Conservation (phyloP, 2,797 vertebrate species). For the Orestias chungarensis region DNA sequence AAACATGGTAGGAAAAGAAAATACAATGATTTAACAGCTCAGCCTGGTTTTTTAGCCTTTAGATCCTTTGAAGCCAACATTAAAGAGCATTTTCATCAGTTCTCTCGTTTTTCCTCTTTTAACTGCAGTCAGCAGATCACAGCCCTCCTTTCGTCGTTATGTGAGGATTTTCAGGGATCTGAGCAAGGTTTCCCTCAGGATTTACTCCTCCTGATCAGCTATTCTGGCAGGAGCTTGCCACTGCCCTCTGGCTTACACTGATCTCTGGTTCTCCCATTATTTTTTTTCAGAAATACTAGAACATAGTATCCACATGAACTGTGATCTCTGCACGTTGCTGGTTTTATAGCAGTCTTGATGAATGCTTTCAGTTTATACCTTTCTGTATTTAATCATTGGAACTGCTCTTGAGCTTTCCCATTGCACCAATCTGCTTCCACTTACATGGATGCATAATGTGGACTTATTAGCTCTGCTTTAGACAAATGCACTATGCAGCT, state of each 20-base stretch:
- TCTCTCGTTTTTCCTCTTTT: constrained; percentile 4
- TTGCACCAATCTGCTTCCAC: constrained; percentile 31
- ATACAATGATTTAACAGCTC: background rate
- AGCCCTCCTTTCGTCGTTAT: constrained; percentile 25
- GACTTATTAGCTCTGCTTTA: constrained; percentile 33
- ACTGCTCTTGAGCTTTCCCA: constrained; percentile 9
- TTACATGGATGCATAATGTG: constrained; percentile 25
- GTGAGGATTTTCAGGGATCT: constrained; percentile 18
- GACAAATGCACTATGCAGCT: constrained; percentile 4
- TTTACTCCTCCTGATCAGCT: constrained; percentile 28
- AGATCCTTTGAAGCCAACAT: background rate
- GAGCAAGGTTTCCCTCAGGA: constrained; percentile 46
- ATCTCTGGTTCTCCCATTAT: constrained; percentile 42
- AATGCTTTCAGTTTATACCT: constrained; percentile 1
- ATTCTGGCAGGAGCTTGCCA: constrained; percentile 24
- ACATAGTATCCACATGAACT: constrained; percentile 4
- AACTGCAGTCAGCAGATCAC: constrained; percentile 27
- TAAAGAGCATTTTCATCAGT: background rate
- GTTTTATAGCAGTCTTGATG: constrained; percentile 1
- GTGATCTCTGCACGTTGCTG: background rate
- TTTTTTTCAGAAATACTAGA: constrained; percentile 26
- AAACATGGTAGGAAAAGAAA: background rate
- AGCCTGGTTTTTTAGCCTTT: background rate
- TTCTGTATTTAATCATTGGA: constrained; percentile 12
- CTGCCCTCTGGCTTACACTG: background rate